Base-by-base conservation (phyloP, 2,797 vertebrate species). In the Lithobates sylvaticus region DNA sequence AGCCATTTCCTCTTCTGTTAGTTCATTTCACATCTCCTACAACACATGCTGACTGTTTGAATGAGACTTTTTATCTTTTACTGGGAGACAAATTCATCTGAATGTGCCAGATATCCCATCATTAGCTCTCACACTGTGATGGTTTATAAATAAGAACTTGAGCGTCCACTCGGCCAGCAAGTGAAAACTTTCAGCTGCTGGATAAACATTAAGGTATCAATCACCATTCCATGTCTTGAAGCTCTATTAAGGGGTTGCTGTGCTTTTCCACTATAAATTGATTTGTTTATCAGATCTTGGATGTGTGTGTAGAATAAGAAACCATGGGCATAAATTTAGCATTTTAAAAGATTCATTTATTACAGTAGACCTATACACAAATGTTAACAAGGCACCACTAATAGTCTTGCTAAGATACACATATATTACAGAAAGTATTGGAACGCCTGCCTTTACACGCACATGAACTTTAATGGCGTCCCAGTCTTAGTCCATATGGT, bases 191-290 rank as follows among this genome's bases (percentile, higher is more conserved):
- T 81, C 50, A 81, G 69, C 79, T 81, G 79, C 79, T 81, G 79
- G 79, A 64, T 81, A 81, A 81, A 81, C 79, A 81, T 72, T 81
- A 42, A 15, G 32, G 79, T 81, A 81, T 81, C 68, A 81, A 81
- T 81, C 69, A 81, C 50, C 32, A 81, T 72, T 64, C 68, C 69
- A 29, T 50, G 58, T 39, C 69, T 73, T 81, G 69, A 81, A 58
- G 78, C 54, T 26, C 10, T 58, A 81, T 71, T 16, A 58, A 13
- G 70, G 36, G 32, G 8, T 27, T 72, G 34, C 79, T 42, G 50
- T 81, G 69, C 54, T 81, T 72, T 73, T 69, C 29, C 18, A 65
- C n/a, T 80, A 70, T 80, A 54, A 73, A 32, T n/a, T 73, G 29
- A 72, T 39, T 64, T 58, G 29, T 81, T 81, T 61, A 36, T 70